A percentile compares a stretch with the other conserved stretches of the same genome.
phyloP scores from a whole-genome alignment of 2,888 invertebrate genomes.

The Hemicrepidius hirtus region DNA sequence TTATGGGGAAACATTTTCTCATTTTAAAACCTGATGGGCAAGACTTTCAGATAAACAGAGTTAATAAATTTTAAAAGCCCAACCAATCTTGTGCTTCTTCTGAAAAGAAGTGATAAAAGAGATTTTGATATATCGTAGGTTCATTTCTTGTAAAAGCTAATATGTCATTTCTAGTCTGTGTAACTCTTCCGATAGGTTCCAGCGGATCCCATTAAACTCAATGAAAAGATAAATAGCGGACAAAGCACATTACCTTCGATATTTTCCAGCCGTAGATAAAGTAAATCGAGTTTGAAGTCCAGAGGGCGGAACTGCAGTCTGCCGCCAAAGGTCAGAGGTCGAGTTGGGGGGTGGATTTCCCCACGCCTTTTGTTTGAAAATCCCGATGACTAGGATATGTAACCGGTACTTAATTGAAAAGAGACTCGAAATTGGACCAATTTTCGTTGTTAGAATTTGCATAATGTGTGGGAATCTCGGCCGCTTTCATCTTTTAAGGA shows the following conservation, averaged over 20 bases:
- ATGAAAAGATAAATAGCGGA: slow-evolving; percentile 30
- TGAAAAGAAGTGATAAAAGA: neutral
- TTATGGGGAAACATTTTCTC: too few species aligned
- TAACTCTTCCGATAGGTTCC: slow-evolving; percentile 20
- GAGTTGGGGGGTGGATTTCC: slow-evolving; percentile 34
- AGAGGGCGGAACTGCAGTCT: slow-evolving; percentile 37
- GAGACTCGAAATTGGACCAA: slow-evolving; percentile 21
- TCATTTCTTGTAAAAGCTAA: slow-evolving; percentile 11
- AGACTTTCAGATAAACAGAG: too few species aligned
- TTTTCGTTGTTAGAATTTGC: slow-evolving; percentile 17
- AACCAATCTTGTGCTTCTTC: neutral
- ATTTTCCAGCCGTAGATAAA: slow-evolving; percentile 30
- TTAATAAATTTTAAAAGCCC: neutral
- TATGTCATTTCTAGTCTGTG: slow-evolving; percentile 18
- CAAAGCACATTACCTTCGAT: slow-evolving; percentile 26
- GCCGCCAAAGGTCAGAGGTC: slow-evolving; percentile 41
- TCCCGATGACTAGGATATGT: slow-evolving; percentile 29
- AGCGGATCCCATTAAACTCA: slow-evolving; percentile 20
- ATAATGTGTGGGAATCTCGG: slow-evolving; percentile 11
- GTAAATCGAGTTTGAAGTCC: slow-evolving; percentile 33
- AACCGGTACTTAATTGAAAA: slow-evolving; percentile 20
- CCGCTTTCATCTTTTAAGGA: neutral
- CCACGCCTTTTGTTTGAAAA: slow-evolving; percentile 38
- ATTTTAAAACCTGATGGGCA: slow-evolving; percentile 8
- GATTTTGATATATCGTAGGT: slow-evolving; percentile 13